These are phyloP conservation scores for Tanaodytes sp. DNA, from an alignment of 2,888 invertebrate genomes.

Conservation along the genomic window DNA sequence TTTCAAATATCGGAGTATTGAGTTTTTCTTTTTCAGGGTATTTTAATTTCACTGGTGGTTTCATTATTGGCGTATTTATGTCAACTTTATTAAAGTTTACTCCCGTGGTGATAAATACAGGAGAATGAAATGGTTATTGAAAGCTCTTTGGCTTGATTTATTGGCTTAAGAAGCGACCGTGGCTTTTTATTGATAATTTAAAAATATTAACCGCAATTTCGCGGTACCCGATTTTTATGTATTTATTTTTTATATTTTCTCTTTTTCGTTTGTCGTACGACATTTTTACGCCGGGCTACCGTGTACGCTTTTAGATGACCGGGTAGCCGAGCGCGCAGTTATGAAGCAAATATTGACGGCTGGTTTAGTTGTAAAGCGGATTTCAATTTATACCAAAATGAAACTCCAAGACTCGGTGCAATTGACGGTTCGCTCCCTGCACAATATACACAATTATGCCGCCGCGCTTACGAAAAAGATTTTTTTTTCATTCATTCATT, in stretches of 20 bases:
- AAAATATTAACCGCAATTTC: constrained; percentile 35
- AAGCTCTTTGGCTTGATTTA: constrained; percentile 31
- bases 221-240: constrained; percentile 7
- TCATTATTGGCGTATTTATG: constrained; percentile 39
- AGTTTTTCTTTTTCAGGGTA: constrained; percentile 23
- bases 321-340: constrained; percentile 23
- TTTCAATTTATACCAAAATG: constrained; percentile 48
- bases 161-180: background rate
- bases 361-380: constrained; percentile 44
- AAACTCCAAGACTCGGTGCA: constrained; percentile 33
- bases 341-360: constrained; percentile 48
- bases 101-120: constrained; percentile 27
- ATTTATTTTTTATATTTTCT: too few relatives aligned
- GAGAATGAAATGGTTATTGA: constrained; percentile 33
- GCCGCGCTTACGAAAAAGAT: too few relatives aligned
- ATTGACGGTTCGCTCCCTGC: constrained; percentile 30
- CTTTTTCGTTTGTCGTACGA: constrained; percentile 11
- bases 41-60: constrained; percentile 36
- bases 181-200: constrained; percentile 40
- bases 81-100: constrained; percentile 35
- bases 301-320: constrained; percentile 24
- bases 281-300: constrained; percentile 7
- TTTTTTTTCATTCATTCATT: too few relatives aligned
- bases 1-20: constrained; percentile 29
- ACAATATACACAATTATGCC: too few relatives aligned